Evolutionary conservation across 2,888 invertebrate species (phyloP), one percentile per base, ranked within the genome.

Genomic region (Sesamia inferens): DNA sequence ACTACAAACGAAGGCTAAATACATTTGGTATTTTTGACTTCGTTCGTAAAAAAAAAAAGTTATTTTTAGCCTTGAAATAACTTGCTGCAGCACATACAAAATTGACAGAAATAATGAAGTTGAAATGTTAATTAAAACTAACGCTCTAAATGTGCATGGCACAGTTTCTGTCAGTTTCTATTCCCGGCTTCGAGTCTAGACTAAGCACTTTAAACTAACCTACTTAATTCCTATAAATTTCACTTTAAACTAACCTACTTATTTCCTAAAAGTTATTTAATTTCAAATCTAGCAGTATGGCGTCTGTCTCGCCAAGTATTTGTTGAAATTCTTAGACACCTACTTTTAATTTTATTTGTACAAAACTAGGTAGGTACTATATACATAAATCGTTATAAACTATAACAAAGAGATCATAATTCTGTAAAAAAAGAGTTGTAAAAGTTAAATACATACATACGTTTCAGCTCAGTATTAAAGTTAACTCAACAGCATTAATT

Each of bases 1-100:
- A 76, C 59, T 68, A 61, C 55, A 55, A 51, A 74, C 44, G 54
- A 71, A 79, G 48, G 64, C 61, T 63, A 64, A 61, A 76, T 65
- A 55, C 31, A 54, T 79, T 73, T 31, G 58, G 16, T 79, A 74
- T 79, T 68, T 79, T 74, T 79, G 79, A 78, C 74, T 68, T 64
- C 48, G n/a, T 59, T 55, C 48, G 51, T 62, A 58, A 47, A 62
- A 63, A 55, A 51, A 16, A n/a, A 16, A 11, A 61, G 51, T n/a
- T 11, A 31, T 54, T 66, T 64, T 31, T 31, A 31, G 42, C 55
- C 42, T 80, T 22, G 47, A 69, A 62, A 74, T 58, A 22, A 57
- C 58, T n/a, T 44, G 24, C 39, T 69, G 51, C 62, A 57, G 48
- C 31, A 31, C 31, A 31, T 31, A 31, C 31, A 63, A 63, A 55